Evolutionary conservation across 1,140 invertebrate species (phyloP).

Genomic region (Ganaspis sp.): DNA sequence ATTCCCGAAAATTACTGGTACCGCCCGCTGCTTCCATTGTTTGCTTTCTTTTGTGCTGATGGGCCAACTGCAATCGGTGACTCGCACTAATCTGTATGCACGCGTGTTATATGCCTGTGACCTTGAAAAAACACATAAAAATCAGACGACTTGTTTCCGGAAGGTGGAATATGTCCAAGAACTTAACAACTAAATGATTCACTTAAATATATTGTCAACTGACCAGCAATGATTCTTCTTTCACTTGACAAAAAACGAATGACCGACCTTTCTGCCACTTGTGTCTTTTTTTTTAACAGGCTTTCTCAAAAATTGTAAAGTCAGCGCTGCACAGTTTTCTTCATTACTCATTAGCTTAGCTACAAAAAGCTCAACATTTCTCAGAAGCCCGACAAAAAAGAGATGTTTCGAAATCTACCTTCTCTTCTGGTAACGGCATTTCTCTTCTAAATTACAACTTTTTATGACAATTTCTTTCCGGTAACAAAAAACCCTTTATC

Average conservation of each 20-base stretch:
- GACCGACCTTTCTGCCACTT: not conserved
- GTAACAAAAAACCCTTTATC: not conserved
- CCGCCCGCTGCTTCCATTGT: constrained; percentile 6
- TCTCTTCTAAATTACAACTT: not conserved
- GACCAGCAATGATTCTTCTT: not conserved
- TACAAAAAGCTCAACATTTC: constrained; percentile 4
- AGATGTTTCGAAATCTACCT: constrained; percentile 6
- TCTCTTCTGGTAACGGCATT: not conserved
- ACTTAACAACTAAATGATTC: constrained; percentile 2
- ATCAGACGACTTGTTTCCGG: constrained; percentile 3
- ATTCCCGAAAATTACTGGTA: constrained; percentile 11
- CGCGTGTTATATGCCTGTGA: not conserved
- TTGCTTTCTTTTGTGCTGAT: constrained; percentile 5
- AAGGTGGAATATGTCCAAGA: not conserved
- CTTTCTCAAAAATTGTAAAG: not conserved
- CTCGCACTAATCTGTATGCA: not conserved
- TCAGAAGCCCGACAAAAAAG: constrained; percentile 4
- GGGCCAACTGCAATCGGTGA: not conserved
- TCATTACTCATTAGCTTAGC: constrained; percentile 16
- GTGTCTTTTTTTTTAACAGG: constrained; percentile 17
- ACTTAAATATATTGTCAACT: not conserved
- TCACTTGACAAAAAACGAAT: not conserved
- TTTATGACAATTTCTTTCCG: not conserved
- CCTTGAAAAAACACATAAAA: constrained; percentile 1
- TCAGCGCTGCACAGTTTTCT: constrained; percentile 5